A percentile compares a stretch with the other conserved stretches of the same genome.
phyloP scores from a whole-genome alignment of 2,113 vertebrate species.

The Anoura caudifer region DNA sequence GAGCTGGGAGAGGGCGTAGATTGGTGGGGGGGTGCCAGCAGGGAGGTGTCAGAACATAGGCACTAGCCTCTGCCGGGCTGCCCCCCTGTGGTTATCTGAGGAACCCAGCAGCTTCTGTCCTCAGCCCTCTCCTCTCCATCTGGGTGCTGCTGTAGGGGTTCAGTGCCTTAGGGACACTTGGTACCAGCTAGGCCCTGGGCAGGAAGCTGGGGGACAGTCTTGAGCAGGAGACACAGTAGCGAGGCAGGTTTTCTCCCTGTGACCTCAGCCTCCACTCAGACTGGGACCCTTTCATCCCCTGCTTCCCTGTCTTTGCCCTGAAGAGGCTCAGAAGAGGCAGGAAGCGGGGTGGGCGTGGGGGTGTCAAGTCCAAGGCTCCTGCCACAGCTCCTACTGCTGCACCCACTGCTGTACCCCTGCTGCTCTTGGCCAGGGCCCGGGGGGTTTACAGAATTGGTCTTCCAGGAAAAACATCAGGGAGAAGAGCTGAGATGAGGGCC shows the following conservation, averaged over 20 bases:
- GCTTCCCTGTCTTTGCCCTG: background rate
- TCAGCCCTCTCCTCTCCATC: background rate
- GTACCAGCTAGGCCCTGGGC: background rate
- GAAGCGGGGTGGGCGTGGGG: background rate
- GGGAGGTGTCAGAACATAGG: background rate
- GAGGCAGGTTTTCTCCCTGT: background rate
- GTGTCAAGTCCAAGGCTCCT: background rate
- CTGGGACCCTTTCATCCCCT: background rate
- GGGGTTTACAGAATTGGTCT: background rate
- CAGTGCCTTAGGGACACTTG: background rate
- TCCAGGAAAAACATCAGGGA: constrained; percentile 28
- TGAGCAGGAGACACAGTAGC: background rate
- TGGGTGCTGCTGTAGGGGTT: background rate
- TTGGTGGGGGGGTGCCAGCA: background rate
- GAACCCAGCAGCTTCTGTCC: background rate
- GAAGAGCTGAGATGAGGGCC: background rate
- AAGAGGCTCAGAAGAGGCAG: background rate
- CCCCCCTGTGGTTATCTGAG: background rate
- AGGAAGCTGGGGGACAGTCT: background rate
- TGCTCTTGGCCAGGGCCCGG: background rate
- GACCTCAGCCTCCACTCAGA: no score
- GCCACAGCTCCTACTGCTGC: no score
- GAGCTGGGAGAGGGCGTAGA: no score
- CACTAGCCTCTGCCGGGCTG: background rate
- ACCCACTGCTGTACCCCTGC: background rate